Percentiles rank a stretch among this genome's conserved stretches.
Conservation (phyloP, 2,797 vertebrate genomes). For the Danio kyathit region DNA sequence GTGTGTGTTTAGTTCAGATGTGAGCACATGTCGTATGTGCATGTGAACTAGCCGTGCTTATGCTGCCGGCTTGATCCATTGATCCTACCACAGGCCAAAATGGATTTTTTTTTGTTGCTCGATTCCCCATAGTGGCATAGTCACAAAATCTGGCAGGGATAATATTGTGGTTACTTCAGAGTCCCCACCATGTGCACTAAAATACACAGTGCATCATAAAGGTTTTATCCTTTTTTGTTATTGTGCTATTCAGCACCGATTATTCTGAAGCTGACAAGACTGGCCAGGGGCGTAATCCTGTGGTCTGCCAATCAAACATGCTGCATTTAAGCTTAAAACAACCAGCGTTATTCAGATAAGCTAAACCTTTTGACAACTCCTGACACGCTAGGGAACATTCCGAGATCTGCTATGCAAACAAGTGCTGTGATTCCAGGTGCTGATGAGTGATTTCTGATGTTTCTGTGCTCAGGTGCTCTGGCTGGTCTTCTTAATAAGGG, state of each 20-base stretch:
- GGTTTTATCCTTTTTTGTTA: constrained; percentile 28
- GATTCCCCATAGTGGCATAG: constrained; percentile 15
- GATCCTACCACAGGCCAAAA: constrained; percentile 51
- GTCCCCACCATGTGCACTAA: constrained; percentile 9
- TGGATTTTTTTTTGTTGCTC: constrained; percentile 41
- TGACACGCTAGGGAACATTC: constrained; percentile 45
- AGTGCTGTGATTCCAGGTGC: constrained; percentile 44
- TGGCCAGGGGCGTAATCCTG: constrained; percentile 14
- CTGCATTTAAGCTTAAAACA: constrained; percentile 19
- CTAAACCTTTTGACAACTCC: constrained; percentile 45
- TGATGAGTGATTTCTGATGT: constrained; percentile 41
- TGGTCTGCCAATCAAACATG: constrained; percentile 9
- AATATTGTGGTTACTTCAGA: constrained; percentile 23
- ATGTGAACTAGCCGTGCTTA: constrained; percentile 11
- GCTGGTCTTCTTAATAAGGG: background rate
- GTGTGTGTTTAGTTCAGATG: constrained; percentile 6
- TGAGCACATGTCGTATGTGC: constrained; percentile 10
- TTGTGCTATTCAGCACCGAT: constrained; percentile 29
- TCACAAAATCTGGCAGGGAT: constrained; percentile 32
- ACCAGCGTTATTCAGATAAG: constrained; percentile 38
- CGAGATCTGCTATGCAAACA: constrained; percentile 52
- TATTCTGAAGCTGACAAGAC: constrained; percentile 6
- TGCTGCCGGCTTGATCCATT: constrained; percentile 36
- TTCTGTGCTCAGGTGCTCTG: constrained; percentile 20
- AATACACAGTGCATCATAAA: constrained; percentile 7